Conservation (phyloP, 2,797 vertebrate genomes). For the Molossus molossus region DNA sequence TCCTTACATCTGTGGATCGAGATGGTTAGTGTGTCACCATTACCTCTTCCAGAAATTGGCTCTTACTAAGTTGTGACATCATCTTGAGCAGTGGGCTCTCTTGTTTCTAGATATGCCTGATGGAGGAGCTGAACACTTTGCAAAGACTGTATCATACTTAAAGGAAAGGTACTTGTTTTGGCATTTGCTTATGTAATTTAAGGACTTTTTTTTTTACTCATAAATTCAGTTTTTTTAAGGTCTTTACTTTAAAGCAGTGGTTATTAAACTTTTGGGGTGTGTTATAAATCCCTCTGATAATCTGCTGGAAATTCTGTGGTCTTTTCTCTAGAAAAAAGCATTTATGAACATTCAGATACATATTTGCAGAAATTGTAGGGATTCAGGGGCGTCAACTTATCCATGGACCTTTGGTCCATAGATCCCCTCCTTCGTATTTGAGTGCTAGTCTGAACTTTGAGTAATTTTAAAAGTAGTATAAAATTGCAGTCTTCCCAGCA, state of each 20-base stretch:
- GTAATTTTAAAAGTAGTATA: background rate
- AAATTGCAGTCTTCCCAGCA: background rate
- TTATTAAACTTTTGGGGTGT: background rate
- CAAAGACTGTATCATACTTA: constrained; percentile 94
- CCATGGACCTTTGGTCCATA: background rate
- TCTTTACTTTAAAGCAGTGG: background rate
- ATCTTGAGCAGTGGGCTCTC: constrained; percentile 56
- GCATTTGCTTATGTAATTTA: background rate
- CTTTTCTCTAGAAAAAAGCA: constrained; percentile 36
- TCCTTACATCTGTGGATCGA: constrained; percentile 97
- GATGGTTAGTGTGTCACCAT: constrained; percentile 91
- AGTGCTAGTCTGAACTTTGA: background rate
- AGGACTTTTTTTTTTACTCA: constrained; percentile 6
- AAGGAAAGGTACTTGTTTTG: constrained; percentile 93
- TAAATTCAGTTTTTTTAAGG: constrained; percentile 44
- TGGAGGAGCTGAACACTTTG: constrained; percentile 96
- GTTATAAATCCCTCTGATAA: background rate
- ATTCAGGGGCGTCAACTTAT: background rate
- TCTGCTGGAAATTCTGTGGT: background rate
- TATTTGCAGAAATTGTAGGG: constrained; percentile 16
- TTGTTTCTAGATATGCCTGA: constrained; percentile 94
- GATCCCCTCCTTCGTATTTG: background rate
- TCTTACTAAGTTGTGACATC: background rate
- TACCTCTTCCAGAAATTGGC: background rate
- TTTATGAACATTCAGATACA: background rate